Conservation (phyloP, 2,888 invertebrate species). For the Taenaris catops region DNA sequence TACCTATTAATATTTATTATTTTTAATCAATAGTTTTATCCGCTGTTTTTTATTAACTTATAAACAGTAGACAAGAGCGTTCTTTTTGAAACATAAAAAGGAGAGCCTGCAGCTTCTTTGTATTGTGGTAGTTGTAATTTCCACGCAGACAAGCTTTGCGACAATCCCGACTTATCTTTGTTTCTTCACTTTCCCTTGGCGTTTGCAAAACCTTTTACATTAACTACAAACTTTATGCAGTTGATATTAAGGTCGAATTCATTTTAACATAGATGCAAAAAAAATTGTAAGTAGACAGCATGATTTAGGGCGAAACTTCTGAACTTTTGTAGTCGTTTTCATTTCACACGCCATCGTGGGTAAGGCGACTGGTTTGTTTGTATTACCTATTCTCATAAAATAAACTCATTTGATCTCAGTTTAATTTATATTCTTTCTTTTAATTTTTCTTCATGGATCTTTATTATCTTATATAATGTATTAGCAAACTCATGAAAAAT, state of each 20-base stretch:
- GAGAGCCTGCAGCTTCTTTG: conserved; percentile 47
- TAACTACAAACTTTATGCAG: conserved; percentile 26
- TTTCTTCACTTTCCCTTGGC: conserved; percentile 70
- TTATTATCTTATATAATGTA: conserved; percentile 7
- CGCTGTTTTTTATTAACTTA: too few species aligned
- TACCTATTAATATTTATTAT: too few species aligned
- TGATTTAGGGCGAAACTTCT: conserved; percentile 64
- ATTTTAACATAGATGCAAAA: neutral
- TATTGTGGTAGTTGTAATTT: conserved; percentile 65
- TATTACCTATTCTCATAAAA: conserved; percentile 33
- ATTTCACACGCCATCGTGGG: conserved; percentile 54
- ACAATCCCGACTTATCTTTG: conserved; percentile 74
- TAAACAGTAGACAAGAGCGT: conserved; percentile 25
- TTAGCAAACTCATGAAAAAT: conserved; percentile 3
- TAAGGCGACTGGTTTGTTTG: conserved; percentile 45
- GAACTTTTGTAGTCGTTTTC: conserved; percentile 66
- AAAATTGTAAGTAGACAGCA: conserved; percentile 34
- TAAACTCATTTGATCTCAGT: conserved; percentile 24
- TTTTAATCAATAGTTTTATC: too few species aligned
- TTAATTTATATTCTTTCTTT: conserved; percentile 28
- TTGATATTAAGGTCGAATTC: conserved; percentile 27
- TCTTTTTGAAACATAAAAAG: conserved; percentile 42
- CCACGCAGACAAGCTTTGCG: conserved; percentile 54
- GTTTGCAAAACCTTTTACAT: conserved; percentile 28
- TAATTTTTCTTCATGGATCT: conserved; percentile 11